Evolutionary conservation across 2,113 vertebrate genomes (phyloP), one percentile per base, ranked within the genome.

Genomic region (Cathartes aura): DNA sequence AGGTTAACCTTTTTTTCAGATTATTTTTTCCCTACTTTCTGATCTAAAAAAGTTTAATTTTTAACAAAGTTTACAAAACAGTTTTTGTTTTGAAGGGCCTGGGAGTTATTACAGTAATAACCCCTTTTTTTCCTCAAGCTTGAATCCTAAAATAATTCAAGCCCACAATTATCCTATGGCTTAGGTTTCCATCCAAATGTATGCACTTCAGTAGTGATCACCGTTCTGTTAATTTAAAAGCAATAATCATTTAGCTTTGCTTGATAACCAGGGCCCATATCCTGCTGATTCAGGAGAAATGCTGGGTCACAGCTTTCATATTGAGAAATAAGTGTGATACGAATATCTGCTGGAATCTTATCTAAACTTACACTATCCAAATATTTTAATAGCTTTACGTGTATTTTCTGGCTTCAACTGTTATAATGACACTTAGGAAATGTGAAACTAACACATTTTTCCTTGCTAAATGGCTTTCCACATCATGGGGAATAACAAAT

Each of bases 391-490:
- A 81, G 12, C 18, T 84, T 81, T 55, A 83, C 2, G 0, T 45
- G 12, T 75, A 84, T 89, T 89, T 93, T 92, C 72, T 79, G 75
- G 47, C 52, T 95, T 95, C 90, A 62, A 78, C 89, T 78, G 90
- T 83, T 91, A 76, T 34, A 95, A 83, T 24, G 60, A 68, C 34
- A 72, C 60, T 90, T 94, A 96, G 83, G 71, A 98, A 96, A 97
- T 53, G 67, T 84, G 80, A 98, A 95, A 91, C 32, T 80, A 91
- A 91, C 95, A 75, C 36, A 36, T 90, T 95, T 95, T 92, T 96
- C 82, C 95, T 96, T 87, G 63, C 60, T 78, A 84, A 93, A 81
- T 79, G 55, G 67, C 43, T 83, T 84, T 96, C 43, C 3, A 15
- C 59, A 81, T 83, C 76, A 94, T 59, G 72, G 30, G 89, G 42